Evolutionary conservation across 2,113 vertebrate species (phyloP).

Genomic region (Dasyprocta punctata): DNA sequence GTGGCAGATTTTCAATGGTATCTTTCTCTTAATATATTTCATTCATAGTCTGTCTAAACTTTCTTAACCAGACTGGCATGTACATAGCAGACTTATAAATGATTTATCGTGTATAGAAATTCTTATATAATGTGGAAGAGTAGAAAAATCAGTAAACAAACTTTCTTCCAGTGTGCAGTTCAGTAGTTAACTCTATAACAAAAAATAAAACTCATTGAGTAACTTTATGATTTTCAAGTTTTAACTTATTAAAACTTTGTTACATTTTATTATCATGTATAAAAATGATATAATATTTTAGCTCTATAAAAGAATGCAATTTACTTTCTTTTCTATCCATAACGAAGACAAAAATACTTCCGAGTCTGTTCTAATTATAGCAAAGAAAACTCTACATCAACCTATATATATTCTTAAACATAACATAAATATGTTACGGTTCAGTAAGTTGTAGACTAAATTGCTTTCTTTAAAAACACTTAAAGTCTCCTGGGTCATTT

Average conservation of each 20-base stretch:
- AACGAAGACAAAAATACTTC: neutral
- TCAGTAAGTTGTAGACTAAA: neutral
- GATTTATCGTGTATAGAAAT: neutral
- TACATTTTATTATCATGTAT: neutral
- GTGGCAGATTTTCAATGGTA: slow-evolving; percentile 61
- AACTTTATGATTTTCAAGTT: neutral
- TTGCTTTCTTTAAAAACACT: neutral
- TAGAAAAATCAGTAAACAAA: neutral
- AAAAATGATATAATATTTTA: neutral
- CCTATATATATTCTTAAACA: neutral
- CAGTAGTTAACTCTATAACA: neutral
- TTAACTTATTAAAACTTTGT: neutral
- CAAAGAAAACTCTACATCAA: neutral
- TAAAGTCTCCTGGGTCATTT: neutral
- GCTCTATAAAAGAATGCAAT: neutral
- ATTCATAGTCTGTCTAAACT: neutral
- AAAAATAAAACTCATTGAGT: neutral
- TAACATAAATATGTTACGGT: neutral
- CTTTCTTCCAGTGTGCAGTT: neutral
- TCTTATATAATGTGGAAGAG: neutral
- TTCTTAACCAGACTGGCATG: neutral
- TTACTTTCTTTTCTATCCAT: neutral
- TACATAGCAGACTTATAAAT: neutral
- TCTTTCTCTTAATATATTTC: neutral
- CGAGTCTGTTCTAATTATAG: neutral